Base-by-base conservation (phyloP, 2,113 vertebrate genomes). In the Pimephales promelas region DNA sequence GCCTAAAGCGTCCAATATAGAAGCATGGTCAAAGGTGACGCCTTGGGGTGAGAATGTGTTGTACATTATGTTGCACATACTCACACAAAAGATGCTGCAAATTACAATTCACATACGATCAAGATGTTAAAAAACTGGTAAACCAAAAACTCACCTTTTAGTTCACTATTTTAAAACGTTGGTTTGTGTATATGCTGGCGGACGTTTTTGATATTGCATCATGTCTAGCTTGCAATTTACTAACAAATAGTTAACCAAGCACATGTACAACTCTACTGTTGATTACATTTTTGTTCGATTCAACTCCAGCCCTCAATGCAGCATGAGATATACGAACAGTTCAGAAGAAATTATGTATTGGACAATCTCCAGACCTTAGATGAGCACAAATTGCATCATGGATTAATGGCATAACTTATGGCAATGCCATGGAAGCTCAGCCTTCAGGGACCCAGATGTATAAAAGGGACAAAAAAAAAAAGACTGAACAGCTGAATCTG, bases 401-500 rank as follows among this genome's bases (percentile, higher is more conserved):
- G 11, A 13, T 64, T 49, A 31, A 79, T 61, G 76, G 56, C 56
- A 24, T 16, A 79, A 62, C 14, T 6, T 62, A 47, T 62, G 57
- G 57, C 36, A 49, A 5, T 31, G 43, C 40, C 77, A 66, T 22
- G 9, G 8, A 31, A 45, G 5, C 40, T 52, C 43, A 66, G 8
- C 36, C 61, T 26, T 64, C 16, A 66, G 59, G 28, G 59, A 49
- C 16, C 43, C 78, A 70, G 64, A 81, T 36, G 62, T 70, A 56
- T 54, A 81, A 81, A 79, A 43, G 68, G 59, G n/a, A n/a, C n/a
- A n/a, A n/a, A 82, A 31, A 72, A 62, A 81, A 40, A 79, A n/a
- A 36, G 43, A 68, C 22, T 64, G 78, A 64, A 74, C 52, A 61
- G 59, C 79, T 80, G 72, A 66, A 83, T 76, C 22, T 71, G 76